Conservation (phyloP, 2,888 invertebrate genomes). For the Poecilobothrus nobilitatus region DNA sequence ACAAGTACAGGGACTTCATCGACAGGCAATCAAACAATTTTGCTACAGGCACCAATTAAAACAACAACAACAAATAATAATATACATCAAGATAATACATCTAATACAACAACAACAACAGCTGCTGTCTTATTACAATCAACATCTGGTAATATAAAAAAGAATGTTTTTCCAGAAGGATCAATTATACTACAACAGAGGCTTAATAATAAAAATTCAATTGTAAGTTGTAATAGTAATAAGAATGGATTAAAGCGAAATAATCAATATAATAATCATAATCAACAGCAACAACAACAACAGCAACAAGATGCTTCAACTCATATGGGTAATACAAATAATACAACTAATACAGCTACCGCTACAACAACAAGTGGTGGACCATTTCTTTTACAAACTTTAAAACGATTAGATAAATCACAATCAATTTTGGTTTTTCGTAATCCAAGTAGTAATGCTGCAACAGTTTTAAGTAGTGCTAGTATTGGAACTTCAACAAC, state of each 20-base stretch:
- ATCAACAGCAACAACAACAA: conserved; percentile 18
- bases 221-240: background rate
- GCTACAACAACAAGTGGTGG: conserved; percentile 19
- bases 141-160: conserved; percentile 19
- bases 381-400: conserved; percentile 42
- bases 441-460: conserved; percentile 29
- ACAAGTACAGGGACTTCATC: conserved; percentile 21
- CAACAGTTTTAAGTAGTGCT: conserved; percentile 14
- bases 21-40: conserved; percentile 31
- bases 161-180: conserved; percentile 24
- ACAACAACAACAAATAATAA: conserved; percentile 25
- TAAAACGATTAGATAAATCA: conserved; percentile 43
- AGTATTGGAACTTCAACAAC: conserved; percentile 24
- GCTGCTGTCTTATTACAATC: conserved; percentile 22
- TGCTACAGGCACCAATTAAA: conserved; percentile 42
- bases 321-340: conserved; percentile 15
- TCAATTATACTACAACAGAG: conserved; percentile 26
- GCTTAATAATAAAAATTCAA: conserved; percentile 18
- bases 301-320: conserved; percentile 19
- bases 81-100: background rate
- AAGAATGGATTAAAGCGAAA: conserved; percentile 27
- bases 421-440: conserved; percentile 44
- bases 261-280: conserved; percentile 21
- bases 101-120: background rate
- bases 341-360: conserved; percentile 18